Conservation (phyloP, 2,888 invertebrate genomes). For the Drosophila formosana region DNA sequence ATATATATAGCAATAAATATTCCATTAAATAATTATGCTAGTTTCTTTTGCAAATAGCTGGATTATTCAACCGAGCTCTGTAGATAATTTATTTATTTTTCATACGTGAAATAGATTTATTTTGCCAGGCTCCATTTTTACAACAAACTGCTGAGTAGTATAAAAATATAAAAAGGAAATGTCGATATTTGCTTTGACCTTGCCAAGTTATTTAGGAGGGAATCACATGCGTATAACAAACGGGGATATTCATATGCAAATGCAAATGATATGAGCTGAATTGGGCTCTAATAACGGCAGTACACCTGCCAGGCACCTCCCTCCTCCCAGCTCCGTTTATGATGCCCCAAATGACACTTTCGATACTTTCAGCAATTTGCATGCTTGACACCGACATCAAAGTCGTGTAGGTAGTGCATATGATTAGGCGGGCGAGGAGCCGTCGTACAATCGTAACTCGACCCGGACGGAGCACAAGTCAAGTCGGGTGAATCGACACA, state of each 20-base stretch:
- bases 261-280: conserved; percentile 27
- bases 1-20: too few relatives aligned
- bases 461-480: background rate
- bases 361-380: conserved; percentile 68
- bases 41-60: too few relatives aligned
- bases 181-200: conserved; percentile 55
- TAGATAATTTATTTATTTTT: too few relatives aligned
- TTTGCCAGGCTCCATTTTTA: too few relatives aligned
- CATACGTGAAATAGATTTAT: too few relatives aligned
- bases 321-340: background rate
- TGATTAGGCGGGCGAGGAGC: conserved; percentile 34
- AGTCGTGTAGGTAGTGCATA: conserved; percentile 32
- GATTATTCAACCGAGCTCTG: too few relatives aligned
- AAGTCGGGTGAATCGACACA: conserved; percentile 16
- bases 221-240: conserved; percentile 29
- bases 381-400: conserved; percentile 72
- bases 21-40: too few relatives aligned
- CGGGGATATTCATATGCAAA: conserved; percentile 6
- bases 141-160: background rate
- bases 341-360: conserved; percentile 68
- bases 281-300: conserved; percentile 4
- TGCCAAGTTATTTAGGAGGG: conserved; percentile 31
- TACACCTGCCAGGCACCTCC: background rate
- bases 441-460: background rate
- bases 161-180: conserved; percentile 5